Evolutionary conservation across 2,113 vertebrate genomes (phyloP), one percentile per base, ranked within the genome.

Genomic region (Acanthochromis polyacanthus): DNA sequence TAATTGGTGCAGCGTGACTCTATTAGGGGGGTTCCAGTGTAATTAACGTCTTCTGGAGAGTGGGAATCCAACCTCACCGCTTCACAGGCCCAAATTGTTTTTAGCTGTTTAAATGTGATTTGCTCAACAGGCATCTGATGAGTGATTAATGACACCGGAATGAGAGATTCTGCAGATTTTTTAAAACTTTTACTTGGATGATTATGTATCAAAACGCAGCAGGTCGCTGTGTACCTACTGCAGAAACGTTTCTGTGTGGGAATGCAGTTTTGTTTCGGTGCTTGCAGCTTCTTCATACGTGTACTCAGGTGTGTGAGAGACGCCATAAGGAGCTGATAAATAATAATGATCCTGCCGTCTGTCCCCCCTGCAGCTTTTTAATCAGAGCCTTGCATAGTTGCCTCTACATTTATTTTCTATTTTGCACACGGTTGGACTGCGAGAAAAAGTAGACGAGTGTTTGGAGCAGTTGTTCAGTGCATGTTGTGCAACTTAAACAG

Each of bases 1-100:
- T 91, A 89, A 92, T 91, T 91, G 88, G 53, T 89, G 78, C 66
- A 48, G 82, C 38, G 71, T 80, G 89, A 86, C 89, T 92, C 84
- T 81, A 81, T 92, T 91, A 88, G 83, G 71, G 32, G 32, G 65
- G 68, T 88, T 91, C 70, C 71, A 14, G 71, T 63, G 82, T 86
- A 90, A 92, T 92, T 91, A 89, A 73, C 43, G 22, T 78, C 81
- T 74, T 66, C 75, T 86, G 64, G 0, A 23, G 64, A 71, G 53
- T 58, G 4, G 25, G 48, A 76, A 22, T 88, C 57, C 65, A 71
- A 45, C 46, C 14, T 68, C 16, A 12, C 19, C 3, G 40, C 52
- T 68, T 67, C 53, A 19, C 16, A 38, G 63, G 43, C 58, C 45
- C 17, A 28, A 73, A 50, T 71, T 52, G 40, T 72, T 82, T 82